Conservation (phyloP, 2,113 vertebrate genomes). For the Halcyon senegalensis region DNA sequence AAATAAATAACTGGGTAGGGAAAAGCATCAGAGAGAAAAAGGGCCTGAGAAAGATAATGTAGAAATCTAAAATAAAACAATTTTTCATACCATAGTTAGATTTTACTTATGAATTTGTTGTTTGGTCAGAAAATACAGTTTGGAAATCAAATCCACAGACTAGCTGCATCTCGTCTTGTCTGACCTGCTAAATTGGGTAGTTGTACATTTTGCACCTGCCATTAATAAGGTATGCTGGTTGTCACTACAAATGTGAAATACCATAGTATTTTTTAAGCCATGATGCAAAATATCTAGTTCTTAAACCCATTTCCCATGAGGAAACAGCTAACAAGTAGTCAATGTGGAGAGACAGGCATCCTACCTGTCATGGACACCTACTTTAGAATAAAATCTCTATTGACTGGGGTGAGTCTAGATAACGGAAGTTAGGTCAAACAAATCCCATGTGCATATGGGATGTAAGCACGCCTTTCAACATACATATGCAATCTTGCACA, state of each 20-base stretch:
- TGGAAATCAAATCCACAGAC: background rate
- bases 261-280: background rate
- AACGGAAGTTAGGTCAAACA: background rate
- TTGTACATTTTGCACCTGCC: background rate
- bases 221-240: background rate
- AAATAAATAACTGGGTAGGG: background rate
- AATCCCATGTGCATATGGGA: background rate
- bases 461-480: background rate
- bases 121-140: background rate
- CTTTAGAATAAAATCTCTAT: background rate
- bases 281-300: background rate
- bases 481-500: background rate
- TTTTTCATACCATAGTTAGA: background rate
- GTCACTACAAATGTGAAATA: background rate
- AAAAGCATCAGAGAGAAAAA: background rate
- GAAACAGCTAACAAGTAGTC: background rate
- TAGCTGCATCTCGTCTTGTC: background rate
- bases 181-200: background rate
- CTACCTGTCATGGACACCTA: background rate
- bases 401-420: background rate
- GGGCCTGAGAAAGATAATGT: background rate
- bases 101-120: background rate
- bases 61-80: background rate
- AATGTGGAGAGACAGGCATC: rapidly evolving
- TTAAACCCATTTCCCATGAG: background rate